These are phyloP conservation scores for Carollia perspicillata DNA, from an alignment of 2,113 vertebrate genomes.

Conservation along the genomic window DNA sequence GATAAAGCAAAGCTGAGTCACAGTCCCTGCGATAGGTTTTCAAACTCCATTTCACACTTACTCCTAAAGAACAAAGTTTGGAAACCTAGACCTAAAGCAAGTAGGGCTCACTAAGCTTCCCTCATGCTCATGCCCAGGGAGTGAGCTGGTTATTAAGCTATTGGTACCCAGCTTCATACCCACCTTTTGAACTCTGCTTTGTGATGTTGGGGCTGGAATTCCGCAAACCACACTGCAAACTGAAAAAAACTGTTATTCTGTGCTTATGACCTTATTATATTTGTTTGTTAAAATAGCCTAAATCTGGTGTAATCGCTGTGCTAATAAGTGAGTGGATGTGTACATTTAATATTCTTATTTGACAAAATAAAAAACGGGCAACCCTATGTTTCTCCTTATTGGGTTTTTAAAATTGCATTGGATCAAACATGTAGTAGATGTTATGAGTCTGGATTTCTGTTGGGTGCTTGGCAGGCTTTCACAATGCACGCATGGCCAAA, in stretches of 20 bases:
- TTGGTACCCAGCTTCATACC: neutral
- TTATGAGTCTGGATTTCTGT: neutral
- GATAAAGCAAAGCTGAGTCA: neutral
- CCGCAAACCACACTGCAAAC: neutral
- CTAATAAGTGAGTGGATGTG: neutral
- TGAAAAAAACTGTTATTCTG: neutral
- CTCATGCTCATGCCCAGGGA: neutral
- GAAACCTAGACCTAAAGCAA: neutral
- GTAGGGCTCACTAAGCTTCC: neutral
- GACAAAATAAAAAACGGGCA: slow-evolving; percentile 41
- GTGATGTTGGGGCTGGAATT: neutral
- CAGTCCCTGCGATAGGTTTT: neutral
- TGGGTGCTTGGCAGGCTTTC: neutral
- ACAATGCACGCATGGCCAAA: neutral
- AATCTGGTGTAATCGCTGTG: neutral
- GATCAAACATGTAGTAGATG: neutral
- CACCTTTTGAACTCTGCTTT: neutral
- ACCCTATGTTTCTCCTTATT: neutral
- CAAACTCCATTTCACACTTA: neutral
- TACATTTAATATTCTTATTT: neutral
- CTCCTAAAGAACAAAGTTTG: neutral
- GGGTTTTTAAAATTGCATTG: neutral
- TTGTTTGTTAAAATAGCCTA: neutral
- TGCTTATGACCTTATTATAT: neutral
- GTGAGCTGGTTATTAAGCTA: neutral